phyloP scores from a whole-genome alignment of 2,113 vertebrate genomes.

The Eupsittula cactorum region DNA sequence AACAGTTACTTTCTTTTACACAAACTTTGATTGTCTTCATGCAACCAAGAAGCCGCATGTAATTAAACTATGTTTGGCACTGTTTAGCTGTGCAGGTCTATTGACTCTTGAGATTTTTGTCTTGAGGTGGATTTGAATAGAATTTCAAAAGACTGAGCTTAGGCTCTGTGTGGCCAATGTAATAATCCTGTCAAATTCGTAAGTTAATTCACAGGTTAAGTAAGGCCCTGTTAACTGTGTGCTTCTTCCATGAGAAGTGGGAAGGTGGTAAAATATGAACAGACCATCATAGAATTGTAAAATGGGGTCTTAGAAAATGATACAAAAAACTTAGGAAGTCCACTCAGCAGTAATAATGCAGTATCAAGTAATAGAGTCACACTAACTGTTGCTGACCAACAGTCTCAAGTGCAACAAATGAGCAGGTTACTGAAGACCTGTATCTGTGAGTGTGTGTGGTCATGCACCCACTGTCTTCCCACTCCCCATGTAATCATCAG shows the following conservation, averaged over 20 bases:
- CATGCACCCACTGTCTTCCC: not conserved
- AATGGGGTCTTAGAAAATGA: not conserved
- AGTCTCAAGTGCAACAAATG: not conserved
- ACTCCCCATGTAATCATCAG: not conserved
- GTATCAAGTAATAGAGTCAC: not conserved
- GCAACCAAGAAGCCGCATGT: not conserved
- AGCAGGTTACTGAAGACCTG: not conserved
- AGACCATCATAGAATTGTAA: not conserved
- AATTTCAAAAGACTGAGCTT: not conserved
- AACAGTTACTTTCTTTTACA: not conserved
- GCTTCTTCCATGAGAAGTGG: not conserved
- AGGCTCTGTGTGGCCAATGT: not conserved
- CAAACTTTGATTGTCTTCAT: not conserved
- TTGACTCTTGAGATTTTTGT: not conserved
- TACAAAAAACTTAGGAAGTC: not conserved
- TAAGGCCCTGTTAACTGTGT: not conserved
- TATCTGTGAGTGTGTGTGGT: accelerated
- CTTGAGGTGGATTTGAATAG: not conserved
- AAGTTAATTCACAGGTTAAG: not conserved
- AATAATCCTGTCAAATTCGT: not conserved
- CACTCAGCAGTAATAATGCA: not conserved
- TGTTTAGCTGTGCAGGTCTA: not conserved
- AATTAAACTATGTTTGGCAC: not conserved
- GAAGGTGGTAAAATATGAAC: not conserved
- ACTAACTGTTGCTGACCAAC: not conserved